Evolutionary conservation across 2,113 vertebrate genomes (phyloP), one percentile per base, ranked within the genome.

Genomic region (Python bivittatus): DNA sequence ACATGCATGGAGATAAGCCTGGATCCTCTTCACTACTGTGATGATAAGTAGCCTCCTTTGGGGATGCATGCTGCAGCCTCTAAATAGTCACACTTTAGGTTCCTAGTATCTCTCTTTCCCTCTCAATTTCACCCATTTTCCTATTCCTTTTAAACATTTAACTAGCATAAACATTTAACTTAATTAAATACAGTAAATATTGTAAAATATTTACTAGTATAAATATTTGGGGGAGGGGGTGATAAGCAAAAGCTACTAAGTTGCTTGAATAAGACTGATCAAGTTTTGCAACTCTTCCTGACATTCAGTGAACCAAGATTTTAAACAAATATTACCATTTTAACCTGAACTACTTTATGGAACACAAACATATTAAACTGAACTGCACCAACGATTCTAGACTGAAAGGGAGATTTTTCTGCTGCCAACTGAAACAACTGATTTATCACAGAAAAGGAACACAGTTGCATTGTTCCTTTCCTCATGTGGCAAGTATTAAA

Each of bases 291-390:
- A 94, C 53, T 95, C 95, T 92, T 25, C 61, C 42, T n/a, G 53
- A 88, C 79, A 92, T 95, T 95, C 95, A 95, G 93, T 96, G 95
- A 96, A 93, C 89, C 48, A 92, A 56, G 27, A 83, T 57, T 95
- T 91, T 92, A 88, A 93, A 93, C 0, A 72, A 53, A 48, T 72
- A 93, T 93, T 90, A 93, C 90, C 48, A 93, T 33, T 56, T 91
- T 91, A 96, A 95, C 53, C 60, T 0, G 0, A 68, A 44, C 23
- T 87, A 38, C 0, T 56, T 25, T 57, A 89, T 53, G 68, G 15
- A 93, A 44, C 90, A n/a, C 38, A 64, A 2, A 52, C 60, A 10
- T 84, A 91, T 90, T 90, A n/a, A 92, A 44, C 1, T 42, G 94
- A 89, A 33, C 48, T 58, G 91, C 10, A 91, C 25, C 12, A 79